phyloP scores from a whole-genome alignment of 2,113 vertebrate species.

The Columba janthina region DNA sequence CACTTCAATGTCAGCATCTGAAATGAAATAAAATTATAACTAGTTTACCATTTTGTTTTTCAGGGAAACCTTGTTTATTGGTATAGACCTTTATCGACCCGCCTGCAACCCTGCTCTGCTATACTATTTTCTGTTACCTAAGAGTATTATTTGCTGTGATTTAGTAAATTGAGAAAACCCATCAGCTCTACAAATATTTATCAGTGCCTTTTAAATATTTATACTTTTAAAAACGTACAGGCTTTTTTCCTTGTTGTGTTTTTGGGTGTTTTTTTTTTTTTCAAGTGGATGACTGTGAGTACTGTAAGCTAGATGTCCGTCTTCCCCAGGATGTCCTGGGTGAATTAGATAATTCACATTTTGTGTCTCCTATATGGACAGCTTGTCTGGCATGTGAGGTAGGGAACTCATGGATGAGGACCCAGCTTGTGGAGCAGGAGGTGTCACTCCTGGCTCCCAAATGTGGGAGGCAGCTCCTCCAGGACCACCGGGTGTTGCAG shows the following conservation, averaged over 20 bases:
- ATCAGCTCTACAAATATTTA: neutral
- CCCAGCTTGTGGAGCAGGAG: neutral
- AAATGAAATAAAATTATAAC: neutral
- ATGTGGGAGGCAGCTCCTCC: neutral
- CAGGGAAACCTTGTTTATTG: neutral
- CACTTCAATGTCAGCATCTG: neutral
- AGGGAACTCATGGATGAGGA: fast-evolving
- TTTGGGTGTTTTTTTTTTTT: neutral
- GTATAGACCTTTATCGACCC: neutral
- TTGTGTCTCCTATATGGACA: neutral
- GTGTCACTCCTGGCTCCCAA: neutral
- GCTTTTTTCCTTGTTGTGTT: fast-evolving
- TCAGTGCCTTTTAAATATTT: neutral
- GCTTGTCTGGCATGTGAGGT: fast-evolving
- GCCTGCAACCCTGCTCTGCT: neutral
- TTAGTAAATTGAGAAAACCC: neutral
- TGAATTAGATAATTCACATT: neutral
- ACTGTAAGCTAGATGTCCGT: neutral
- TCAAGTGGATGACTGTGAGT: neutral
- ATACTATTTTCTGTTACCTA: neutral
- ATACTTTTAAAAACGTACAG: neutral
- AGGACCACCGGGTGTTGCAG: neutral
- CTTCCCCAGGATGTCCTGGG: neutral
- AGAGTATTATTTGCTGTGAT: neutral
- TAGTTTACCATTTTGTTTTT: neutral